Evolutionary conservation across 2,113 vertebrate genomes (phyloP).

Genomic region (Apteryx owenii): DNA sequence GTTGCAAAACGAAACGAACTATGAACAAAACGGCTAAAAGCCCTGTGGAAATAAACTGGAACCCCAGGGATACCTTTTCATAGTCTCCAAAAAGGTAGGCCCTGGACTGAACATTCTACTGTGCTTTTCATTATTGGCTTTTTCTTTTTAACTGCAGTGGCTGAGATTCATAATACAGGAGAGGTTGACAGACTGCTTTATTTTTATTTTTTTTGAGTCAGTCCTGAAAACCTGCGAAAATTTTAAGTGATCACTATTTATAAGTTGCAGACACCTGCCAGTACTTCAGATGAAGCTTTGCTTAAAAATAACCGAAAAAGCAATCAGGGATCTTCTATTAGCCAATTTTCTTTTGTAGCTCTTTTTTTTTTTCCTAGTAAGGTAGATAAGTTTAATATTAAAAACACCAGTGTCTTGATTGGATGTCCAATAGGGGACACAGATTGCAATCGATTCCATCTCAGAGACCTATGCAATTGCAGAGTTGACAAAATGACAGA

Average conservation of each 20-base stretch:
- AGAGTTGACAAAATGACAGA: constrained; percentile 52
- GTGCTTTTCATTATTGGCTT: constrained; percentile 68
- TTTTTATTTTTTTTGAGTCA: constrained; percentile 19
- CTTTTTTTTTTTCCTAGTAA: constrained; percentile 9
- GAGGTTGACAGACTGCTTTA: constrained; percentile 53
- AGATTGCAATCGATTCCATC: constrained; percentile 17
- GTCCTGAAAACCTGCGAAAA: constrained; percentile 28
- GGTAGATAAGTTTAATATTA: not conserved
- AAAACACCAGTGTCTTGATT: constrained; percentile 66
- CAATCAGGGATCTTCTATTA: constrained; percentile 60
- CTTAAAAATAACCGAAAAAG: constrained; percentile 48
- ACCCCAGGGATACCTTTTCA: constrained; percentile 56
- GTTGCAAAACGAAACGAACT: constrained; percentile 77
- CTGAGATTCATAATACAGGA: constrained; percentile 68
- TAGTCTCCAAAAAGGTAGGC: constrained; percentile 41
- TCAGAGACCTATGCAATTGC: constrained; percentile 46
- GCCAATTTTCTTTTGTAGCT: constrained; percentile 44
- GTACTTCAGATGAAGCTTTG: constrained; percentile 54
- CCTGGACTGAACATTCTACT: constrained; percentile 55
- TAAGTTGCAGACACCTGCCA: constrained; percentile 50
- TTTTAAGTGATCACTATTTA: constrained; percentile 48
- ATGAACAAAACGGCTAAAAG: constrained; percentile 43
- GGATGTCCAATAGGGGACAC: constrained; percentile 7
- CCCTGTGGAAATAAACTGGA: constrained; percentile 66
- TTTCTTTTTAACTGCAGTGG: constrained; percentile 50